phyloP scores from a whole-genome alignment of 2,113 vertebrate genomes.

The Puma concolor region DNA sequence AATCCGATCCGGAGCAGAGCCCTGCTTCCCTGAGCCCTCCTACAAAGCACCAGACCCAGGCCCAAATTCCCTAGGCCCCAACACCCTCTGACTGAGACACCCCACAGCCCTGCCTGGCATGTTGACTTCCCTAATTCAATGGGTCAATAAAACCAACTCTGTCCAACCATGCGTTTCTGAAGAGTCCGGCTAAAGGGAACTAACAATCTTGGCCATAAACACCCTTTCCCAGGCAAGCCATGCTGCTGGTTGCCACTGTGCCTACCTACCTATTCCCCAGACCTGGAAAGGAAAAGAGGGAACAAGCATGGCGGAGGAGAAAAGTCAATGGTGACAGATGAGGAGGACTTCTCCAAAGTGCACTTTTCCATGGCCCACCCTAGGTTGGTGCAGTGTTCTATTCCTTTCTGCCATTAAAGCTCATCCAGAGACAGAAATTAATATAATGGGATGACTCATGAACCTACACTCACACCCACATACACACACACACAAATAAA shows the following conservation, averaged over 20 bases:
- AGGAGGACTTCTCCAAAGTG: background rate
- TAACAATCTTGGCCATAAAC: background rate
- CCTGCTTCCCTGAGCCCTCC: background rate
- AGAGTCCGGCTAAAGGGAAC: background rate
- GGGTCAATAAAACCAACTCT: background rate
- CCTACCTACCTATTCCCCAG: background rate
- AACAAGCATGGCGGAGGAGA: background rate
- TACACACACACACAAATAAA: background rate
- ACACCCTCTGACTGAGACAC: background rate
- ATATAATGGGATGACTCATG: background rate
- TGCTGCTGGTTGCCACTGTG: background rate
- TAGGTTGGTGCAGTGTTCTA: background rate
- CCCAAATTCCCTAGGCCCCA: background rate
- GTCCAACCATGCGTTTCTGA: background rate
- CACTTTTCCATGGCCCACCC: background rate
- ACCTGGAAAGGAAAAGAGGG: background rate
- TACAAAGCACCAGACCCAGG: background rate
- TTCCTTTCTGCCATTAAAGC: background rate
- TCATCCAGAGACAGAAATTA: background rate
- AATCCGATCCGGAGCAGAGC: background rate
- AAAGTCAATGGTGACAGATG: background rate
- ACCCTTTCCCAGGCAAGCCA: background rate
- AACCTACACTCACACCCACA: background rate
- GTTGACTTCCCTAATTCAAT: background rate
- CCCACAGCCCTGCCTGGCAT: background rate